Evolutionary conservation across 1,140 invertebrate genomes (phyloP), one percentile per base, ranked within the genome.

Genomic region (Aphidius gifuensis): DNA sequence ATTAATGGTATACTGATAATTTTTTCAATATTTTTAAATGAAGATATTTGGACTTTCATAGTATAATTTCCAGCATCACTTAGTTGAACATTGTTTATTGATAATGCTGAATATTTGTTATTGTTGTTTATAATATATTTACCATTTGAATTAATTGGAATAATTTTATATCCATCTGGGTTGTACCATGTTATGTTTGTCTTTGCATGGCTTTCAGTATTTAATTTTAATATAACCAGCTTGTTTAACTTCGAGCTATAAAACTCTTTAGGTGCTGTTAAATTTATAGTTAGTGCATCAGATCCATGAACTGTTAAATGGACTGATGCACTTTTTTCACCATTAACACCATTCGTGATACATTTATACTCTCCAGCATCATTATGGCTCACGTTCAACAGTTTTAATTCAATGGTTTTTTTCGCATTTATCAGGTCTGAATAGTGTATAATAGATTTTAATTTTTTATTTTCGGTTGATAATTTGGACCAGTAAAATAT

Each of bases 321-420:
- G 16, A 71, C 79, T n/a, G 47, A 63, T 0, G 71, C 66, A 4
- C 47, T 67, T 46, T 77, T 76, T 2, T 9, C 58, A 16, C 74
- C 72, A 0, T 71, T 69, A 46, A 64, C 65, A 60, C 81, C 80
- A 0, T 46, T 71, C 5, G 84, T 79, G 5, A 63, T 56, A 57
- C 86, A 87, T 11, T 69, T 72, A 65, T 87, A 87, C 23, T 58
- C 39, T 0, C 86, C 86, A 7, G 73, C 23, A 65, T 87, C 85
- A 11, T 78, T 69, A 2, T 72, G 58, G 0, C 61, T 75, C 1
- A 82, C 75, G 47, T 84, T 71, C 38, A 66, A 51, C 42, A 87
- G 80, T 1, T 64, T 77, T 8, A 86, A 65, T 16, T 77, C 68
- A 63, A 64, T 54, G 49, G 63, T 58, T 43, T 1, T 23, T 23